These are phyloP conservation scores for Epinephelus moara DNA, from an alignment of 2,113 vertebrate genomes.

Conservation along the genomic window DNA sequence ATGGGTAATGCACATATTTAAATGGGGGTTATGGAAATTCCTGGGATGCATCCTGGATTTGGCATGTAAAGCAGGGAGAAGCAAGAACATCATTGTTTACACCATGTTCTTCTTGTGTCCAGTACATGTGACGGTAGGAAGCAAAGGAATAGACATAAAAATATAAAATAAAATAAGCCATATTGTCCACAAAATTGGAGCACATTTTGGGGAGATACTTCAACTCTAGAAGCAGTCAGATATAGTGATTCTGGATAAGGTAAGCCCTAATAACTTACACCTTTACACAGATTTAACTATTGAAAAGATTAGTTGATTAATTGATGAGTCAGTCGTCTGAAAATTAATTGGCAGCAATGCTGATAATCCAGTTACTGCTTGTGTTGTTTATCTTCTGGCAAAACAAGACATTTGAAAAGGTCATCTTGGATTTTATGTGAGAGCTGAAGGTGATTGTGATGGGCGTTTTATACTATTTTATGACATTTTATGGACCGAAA, in stretches of 20 bases:
- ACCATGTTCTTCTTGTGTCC: constrained; percentile 44
- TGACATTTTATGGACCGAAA: background rate
- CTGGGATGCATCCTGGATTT: constrained; percentile 82
- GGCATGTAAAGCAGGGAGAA: constrained; percentile 84
- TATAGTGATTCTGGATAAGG: constrained; percentile 57
- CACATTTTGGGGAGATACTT: constrained; percentile 25
- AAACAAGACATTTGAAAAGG: background rate
- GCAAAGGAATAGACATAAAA: constrained; percentile 33
- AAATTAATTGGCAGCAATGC: background rate
- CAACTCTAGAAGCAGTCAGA: background rate
- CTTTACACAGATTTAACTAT: constrained; percentile 6
- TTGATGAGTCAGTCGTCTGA: background rate
- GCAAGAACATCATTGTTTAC: constrained; percentile 69
- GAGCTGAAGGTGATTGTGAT: background rate
- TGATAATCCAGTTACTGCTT: background rate
- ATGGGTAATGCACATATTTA: constrained; percentile 86
- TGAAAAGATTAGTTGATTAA: background rate
- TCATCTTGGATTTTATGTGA: background rate
- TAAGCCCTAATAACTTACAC: constrained; percentile 44
- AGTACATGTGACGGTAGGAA: constrained; percentile 34
- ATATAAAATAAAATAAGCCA: constrained; percentile 3
- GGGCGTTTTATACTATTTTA: background rate
- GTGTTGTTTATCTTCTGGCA: background rate
- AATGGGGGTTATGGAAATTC: constrained; percentile 87
- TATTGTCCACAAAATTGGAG: constrained; percentile 19